Percentiles rank a stretch among this genome's conserved stretches.
phyloP scores from a whole-genome alignment of 1,140 invertebrate genomes.

The Meloidogyne floridensis region DNA sequence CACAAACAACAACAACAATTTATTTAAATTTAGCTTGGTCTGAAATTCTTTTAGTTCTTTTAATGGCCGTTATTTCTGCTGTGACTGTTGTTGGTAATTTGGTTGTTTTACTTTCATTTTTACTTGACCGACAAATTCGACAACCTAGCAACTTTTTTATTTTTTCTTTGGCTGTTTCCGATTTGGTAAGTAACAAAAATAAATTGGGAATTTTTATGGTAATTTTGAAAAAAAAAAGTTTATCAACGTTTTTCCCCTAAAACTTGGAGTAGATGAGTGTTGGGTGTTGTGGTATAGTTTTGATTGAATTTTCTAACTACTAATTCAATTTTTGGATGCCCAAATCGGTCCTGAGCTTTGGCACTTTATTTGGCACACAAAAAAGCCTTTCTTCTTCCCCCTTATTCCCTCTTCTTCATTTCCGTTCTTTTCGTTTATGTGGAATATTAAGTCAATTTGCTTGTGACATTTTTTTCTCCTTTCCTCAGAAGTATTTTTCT shows the following conservation, averaged over 20 bases:
- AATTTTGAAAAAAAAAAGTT: no score
- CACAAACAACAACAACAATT: background rate
- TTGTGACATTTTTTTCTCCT: background rate
- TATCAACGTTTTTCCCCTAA: no score
- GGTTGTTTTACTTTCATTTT: constrained; percentile 90
- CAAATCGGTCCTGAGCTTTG: constrained; percentile 9
- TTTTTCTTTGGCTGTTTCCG: constrained; percentile 92
- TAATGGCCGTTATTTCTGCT: constrained; percentile 75
- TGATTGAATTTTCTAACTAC: background rate
- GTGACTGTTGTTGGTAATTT: constrained; percentile 93
- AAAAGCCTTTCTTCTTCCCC: background rate
- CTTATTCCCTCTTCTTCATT: background rate
- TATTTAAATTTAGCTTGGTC: background rate
- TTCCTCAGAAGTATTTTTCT: background rate
- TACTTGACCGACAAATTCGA: constrained; percentile 91
- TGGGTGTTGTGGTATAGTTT: background rate
- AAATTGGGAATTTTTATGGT: background rate
- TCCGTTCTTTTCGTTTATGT: background rate
- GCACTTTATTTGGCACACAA: background rate
- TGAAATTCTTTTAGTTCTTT: constrained; percentile 26
- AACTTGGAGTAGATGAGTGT: background rate
- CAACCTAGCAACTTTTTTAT: constrained; percentile 99
- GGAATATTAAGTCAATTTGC: background rate
- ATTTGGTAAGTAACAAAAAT: constrained; percentile 75
- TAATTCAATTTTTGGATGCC: background rate